Percentiles rank a stretch among this genome's conserved stretches.
Conservation (phyloP, 2,888 invertebrate species). For the Teleiodes luculella region DNA sequence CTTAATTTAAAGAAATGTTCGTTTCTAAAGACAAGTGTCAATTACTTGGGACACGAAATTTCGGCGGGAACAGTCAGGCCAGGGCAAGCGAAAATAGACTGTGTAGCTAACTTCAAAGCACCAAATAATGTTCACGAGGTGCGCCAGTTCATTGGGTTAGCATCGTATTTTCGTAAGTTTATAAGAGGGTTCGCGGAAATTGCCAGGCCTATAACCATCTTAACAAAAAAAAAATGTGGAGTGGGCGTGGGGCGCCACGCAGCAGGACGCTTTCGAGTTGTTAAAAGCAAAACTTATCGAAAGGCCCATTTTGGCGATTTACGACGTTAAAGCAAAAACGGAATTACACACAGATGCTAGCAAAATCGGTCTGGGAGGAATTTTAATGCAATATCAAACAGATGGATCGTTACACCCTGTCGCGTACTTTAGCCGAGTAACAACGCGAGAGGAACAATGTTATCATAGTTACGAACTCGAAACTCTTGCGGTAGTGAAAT, state of each 20-base stretch:
- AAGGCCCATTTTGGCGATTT: slow-evolving; percentile 13
- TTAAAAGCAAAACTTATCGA: slow-evolving; percentile 11
- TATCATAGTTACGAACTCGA: slow-evolving; percentile 20
- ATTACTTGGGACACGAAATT: slow-evolving; percentile 19
- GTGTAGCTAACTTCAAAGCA: slow-evolving; percentile 11
- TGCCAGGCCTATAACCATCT: slow-evolving; percentile 1
- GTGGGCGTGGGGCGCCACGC: slow-evolving; percentile 10
- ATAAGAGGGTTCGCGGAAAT: slow-evolving; percentile 9
- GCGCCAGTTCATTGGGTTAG: slow-evolving; percentile 9
- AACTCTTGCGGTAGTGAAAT: slow-evolving; percentile 17
- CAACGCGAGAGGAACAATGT: slow-evolving; percentile 13
- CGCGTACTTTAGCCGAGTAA: slow-evolving; percentile 16
- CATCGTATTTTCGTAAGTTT: slow-evolving; percentile 16
- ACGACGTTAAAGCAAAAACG: slow-evolving; percentile 10
- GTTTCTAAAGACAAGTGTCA: slow-evolving; percentile 13
- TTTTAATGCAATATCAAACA: slow-evolving; percentile 11
- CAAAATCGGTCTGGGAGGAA: slow-evolving; percentile 15
- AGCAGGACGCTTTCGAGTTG: slow-evolving; percentile 4
- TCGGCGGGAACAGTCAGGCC: slow-evolving; percentile 13
- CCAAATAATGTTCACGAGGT: slow-evolving; percentile 16
- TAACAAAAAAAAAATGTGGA: slow-evolving; percentile 14
- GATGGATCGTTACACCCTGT: slow-evolving; percentile 13
- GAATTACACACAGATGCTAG: slow-evolving; percentile 10
- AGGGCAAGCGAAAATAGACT: slow-evolving; percentile 16
- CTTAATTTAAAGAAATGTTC: slow-evolving; percentile 19